Conservation (phyloP, 2,888 invertebrate species). For the Idaea dimidiata region DNA sequence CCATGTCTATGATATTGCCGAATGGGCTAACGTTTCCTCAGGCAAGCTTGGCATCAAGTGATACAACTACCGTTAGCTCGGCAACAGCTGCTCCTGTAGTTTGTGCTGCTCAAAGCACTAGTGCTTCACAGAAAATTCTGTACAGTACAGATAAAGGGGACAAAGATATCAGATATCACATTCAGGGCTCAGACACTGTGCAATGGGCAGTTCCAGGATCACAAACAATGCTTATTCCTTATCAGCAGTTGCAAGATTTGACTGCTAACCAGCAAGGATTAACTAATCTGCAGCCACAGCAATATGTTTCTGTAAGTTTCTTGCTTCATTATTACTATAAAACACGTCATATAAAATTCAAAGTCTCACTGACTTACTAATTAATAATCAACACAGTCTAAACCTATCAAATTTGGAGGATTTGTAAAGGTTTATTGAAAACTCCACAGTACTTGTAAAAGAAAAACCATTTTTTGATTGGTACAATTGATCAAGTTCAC, state of each 20-base stretch:
- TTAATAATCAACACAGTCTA: too few species aligned
- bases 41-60: conserved; percentile 60
- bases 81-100: conserved; percentile 70
- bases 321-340: conserved; percentile 1
- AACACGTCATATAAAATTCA: too few species aligned
- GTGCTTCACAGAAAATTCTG: conserved; percentile 67
- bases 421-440: too few species aligned
- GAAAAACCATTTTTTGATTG: too few species aligned
- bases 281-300: conserved; percentile 65
- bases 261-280: conserved; percentile 59
- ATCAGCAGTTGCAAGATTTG: conserved; percentile 71
- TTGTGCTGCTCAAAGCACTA: conserved; percentile 70
- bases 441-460: too few species aligned
- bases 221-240: conserved; percentile 74
- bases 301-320: conserved; percentile 71
- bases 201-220: conserved; percentile 74
- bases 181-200: conserved; percentile 68
- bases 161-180: conserved; percentile 72
- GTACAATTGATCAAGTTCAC: too few species aligned
- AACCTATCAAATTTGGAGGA: too few species aligned
- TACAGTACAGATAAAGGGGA: conserved; percentile 73
- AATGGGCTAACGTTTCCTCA: conserved; percentile 68
- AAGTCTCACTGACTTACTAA: too few species aligned
- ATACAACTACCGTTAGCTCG: conserved; percentile 70
- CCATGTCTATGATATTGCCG: conserved; percentile 74